Conservation (phyloP, 2,113 vertebrate species). For the Psettodes erumei region DNA sequence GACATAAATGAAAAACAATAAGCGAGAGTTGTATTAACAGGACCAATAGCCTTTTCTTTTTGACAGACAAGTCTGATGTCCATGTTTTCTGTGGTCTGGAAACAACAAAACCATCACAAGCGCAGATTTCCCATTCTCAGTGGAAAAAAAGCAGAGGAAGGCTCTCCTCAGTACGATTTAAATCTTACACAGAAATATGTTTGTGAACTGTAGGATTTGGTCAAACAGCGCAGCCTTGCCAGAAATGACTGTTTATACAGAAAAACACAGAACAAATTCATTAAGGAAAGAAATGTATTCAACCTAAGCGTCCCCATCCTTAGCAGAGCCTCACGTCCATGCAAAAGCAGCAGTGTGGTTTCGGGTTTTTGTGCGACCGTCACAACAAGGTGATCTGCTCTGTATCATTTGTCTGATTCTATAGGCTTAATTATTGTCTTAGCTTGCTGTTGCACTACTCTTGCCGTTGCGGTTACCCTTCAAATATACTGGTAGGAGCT, state of each 20-base stretch:
- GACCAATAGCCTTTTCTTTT: background rate
- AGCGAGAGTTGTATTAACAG: background rate
- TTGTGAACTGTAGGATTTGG: background rate
- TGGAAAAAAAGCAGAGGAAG: background rate
- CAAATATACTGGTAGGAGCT: slow-evolving; percentile 35
- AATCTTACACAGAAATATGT: slow-evolving; percentile 7
- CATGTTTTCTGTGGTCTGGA: background rate
- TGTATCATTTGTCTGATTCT: slow-evolving; percentile 66
- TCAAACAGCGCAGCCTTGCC: background rate
- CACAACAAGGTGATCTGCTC: slow-evolving; percentile 69
- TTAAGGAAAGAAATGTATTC: slow-evolving; percentile 5
- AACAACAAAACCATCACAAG: background rate
- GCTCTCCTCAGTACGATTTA: background rate
- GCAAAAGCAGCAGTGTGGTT: slow-evolving; percentile 62
- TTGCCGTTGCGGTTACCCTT: slow-evolving; percentile 48
- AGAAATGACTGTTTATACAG: background rate
- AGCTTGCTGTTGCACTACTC: slow-evolving; percentile 34
- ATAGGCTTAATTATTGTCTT: slow-evolving; percentile 59
- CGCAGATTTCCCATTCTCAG: background rate
- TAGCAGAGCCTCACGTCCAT: slow-evolving; percentile 26
- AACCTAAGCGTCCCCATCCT: slow-evolving; percentile 15
- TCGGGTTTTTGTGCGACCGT: slow-evolving; percentile 54
- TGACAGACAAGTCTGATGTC: background rate
- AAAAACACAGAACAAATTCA: slow-evolving; percentile 13
- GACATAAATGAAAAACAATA: background rate